phyloP scores from a whole-genome alignment of 1,140 invertebrate genomes.

The Drosophila triauraria region DNA sequence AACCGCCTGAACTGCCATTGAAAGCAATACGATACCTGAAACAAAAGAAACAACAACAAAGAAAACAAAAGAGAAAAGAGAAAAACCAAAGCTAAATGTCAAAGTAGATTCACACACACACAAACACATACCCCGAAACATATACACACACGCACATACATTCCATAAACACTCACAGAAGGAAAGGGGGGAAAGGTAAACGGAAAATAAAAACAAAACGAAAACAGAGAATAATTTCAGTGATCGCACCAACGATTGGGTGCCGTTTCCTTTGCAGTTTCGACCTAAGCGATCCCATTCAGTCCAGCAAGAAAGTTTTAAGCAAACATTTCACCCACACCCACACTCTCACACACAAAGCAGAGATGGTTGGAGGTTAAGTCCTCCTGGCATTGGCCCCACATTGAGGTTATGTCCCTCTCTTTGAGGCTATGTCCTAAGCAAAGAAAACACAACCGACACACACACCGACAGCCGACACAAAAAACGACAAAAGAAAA shows the following conservation, averaged over 20 bases:
- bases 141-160: slow-evolving; percentile 9
- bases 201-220: background rate
- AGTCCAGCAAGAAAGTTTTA: slow-evolving; percentile 55
- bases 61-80: slow-evolving; percentile 11
- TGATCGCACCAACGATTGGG: slow-evolving; percentile 8
- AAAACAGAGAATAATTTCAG: slow-evolving; percentile 29
- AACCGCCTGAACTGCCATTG: slow-evolving; percentile 80
- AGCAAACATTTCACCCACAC: slow-evolving; percentile 51
- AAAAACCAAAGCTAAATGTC: slow-evolving; percentile 24
- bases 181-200: slow-evolving; percentile 19
- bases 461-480: slow-evolving; percentile 15
- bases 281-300: slow-evolving; percentile 16
- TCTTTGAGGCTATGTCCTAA: slow-evolving; percentile 9
- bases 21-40: slow-evolving; percentile 70
- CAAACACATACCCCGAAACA: slow-evolving; percentile 15
- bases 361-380: slow-evolving; percentile 8
- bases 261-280: slow-evolving; percentile 30
- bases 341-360: slow-evolving; percentile 14
- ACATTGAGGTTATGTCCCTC: slow-evolving; percentile 12
- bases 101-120: slow-evolving; percentile 24
- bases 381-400: background rate
- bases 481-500: background rate
- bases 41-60: slow-evolving; percentile 32
- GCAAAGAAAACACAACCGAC: slow-evolving; percentile 17
- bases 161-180: background rate